Base-by-base conservation (phyloP, 2,888 invertebrate species). In the Ctenicera cuprea region DNA sequence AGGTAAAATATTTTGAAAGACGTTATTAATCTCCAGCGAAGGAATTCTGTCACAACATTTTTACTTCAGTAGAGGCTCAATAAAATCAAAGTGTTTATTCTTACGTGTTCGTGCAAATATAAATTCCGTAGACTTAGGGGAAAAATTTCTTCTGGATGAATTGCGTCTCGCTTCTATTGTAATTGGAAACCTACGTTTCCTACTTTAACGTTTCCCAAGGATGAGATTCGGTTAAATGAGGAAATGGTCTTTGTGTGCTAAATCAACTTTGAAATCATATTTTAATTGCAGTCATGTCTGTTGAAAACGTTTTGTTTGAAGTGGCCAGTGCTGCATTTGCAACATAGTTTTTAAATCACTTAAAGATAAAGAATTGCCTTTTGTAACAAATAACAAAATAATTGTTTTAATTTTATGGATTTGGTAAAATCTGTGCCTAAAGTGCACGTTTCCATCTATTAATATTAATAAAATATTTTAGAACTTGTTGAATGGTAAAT, bases 131-230 rank as follows among this genome's bases (percentile, higher is more conserved):
- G 18, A 45, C 45, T 45, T 16, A 16, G 18, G 14, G 45, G 18
- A 45, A 45, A 45, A 45, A 33, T 33, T 33, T 54, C 54, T 33
- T 26, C 4, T 30, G 54, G 22, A 54, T 54, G 54, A 54, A 54
- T 54, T 52, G 52, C 52, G 52, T 18, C 26, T 52, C 52, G 52
- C 52, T 52, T 54, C 54, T 30, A 54, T 54, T 54, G 54, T 54
- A 54, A 54, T 54, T 54, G 54, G 54, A 54, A 54, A 54, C 54
- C 54, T 22, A 54, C 54, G n/a, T 30, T 30, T 54, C 54, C 54
- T 54, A 45, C 26, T 54, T 54, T 12, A 30, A 26, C 30, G 14
- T 30, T 54, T 33, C 22, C 14, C 30, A 33, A 26, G 30, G 22
- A n/a, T 30, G 30, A 30, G 54, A 30, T 54, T 50, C 22, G 22